phyloP scores from a whole-genome alignment of 2,888 invertebrate species.

The Sinelater perroti region DNA sequence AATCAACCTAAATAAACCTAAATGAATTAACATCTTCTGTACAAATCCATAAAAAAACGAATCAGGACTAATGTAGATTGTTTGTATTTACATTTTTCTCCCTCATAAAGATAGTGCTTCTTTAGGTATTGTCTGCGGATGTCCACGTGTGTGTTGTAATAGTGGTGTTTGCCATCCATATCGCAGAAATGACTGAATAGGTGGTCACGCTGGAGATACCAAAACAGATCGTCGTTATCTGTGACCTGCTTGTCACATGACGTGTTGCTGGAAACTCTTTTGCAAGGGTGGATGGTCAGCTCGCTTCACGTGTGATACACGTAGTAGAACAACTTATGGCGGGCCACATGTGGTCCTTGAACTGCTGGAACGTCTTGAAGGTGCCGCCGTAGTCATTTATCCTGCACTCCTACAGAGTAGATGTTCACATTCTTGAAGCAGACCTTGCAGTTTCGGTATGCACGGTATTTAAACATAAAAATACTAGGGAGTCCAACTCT shows the following conservation, averaged over 20 bases:
- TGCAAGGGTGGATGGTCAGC: conserved; percentile 82
- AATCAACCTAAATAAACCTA: too few relatives aligned
- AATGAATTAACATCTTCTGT: too few relatives aligned
- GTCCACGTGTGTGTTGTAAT: conserved; percentile 84
- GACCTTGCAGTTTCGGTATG: too few relatives aligned
- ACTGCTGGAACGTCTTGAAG: conserved; percentile 79
- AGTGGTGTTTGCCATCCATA: conserved; percentile 88
- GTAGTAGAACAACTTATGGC: conserved; percentile 91
- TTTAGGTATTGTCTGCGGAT: conserved; percentile 87
- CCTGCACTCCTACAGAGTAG: too few relatives aligned
- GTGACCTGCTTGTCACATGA: conserved; percentile 94
- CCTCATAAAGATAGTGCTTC: conserved; percentile 92
- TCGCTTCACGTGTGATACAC: conserved; percentile 88
- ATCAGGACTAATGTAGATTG: conserved; percentile 92
- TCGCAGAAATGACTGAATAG: conserved; percentile 98
- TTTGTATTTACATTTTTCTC: conserved; percentile 84
- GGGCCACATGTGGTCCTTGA: conserved; percentile 87
- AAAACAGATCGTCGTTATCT: conserved; percentile 92
- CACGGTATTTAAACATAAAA: too few relatives aligned
- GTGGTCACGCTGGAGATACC: conserved; percentile 93
- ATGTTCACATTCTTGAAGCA: too few relatives aligned
- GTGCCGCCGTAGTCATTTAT: conserved; percentile 62
- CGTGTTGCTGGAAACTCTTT: conserved; percentile 92
- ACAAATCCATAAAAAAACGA: too few relatives aligned
- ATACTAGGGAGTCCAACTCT: too few relatives aligned